Base-by-base conservation (phyloP, 2,113 vertebrate species). In the Microtus ochrogaster region DNA sequence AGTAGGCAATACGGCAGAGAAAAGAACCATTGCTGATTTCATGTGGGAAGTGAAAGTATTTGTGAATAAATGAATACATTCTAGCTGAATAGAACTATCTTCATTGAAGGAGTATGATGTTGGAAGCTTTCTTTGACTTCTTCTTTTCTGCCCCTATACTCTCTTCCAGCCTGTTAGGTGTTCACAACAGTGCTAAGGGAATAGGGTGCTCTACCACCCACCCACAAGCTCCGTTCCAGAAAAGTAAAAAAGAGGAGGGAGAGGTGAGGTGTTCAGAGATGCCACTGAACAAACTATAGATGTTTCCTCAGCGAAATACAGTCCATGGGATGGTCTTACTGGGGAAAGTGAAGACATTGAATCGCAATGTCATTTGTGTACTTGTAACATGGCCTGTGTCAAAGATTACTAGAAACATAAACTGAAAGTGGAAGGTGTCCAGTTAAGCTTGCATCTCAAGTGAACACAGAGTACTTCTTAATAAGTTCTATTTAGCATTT, bases 361-460 rank as follows among this genome's bases (percentile, higher is more conserved):
- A 61, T 17, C 33, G 2, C 16, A 36, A 47, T n/a, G 30, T 19
- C 47, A 39, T 49, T 65, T 26, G 17, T 19, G 17, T 58, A n/a
- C 44, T 92, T 84, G 55, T 77, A 3, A 70, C 61, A 39, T 14
- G 11, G 55, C 3, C 30, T 52, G 12, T 21, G 47, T 58, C 10
- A 52, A 83, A 83, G n/a, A 52, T 58, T 61, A 24, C 36, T 58
- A 47, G 73, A 33, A 17, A 17, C 0, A 17, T 0, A 17, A 36
- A 68, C 39, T 52, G 61, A 61, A 86, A 95, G 68, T 36, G 11
- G 8, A 89, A 33, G 7, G 66, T 44, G 17, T 17, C 41, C 14
- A 79, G 44, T 52, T 55, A 33, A n/a, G 66, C 72, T 55, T 95
- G n/a, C 84, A 93, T 76, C 94, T 96, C 24, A 93, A 47, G 47